Base-by-base conservation (phyloP, 2,888 invertebrate genomes). In the Cerceris rybyensis region DNA sequence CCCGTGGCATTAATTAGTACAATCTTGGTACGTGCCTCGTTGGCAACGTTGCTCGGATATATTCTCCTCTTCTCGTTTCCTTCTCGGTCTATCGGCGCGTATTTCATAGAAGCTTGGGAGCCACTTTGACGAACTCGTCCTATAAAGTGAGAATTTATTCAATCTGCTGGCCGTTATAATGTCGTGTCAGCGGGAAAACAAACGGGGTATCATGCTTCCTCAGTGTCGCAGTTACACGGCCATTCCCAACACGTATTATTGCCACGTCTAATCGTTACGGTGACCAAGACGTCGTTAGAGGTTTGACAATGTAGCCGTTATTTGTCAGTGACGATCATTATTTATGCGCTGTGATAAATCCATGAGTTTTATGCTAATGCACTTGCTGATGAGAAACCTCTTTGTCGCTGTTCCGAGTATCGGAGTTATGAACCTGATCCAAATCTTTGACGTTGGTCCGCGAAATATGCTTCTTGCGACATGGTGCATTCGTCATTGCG, bases 1-100 rank as follows among this genome's bases (percentile, higher is more conserved):
- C 84, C 77, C 78, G 80, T 82, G 82, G 88, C 90, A 91, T 91
- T 90, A 90, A 91, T 91, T 91, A 90, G 85, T 79, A 81, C 89
- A 90, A 91, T 91, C 90, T 90, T 84, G 72, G 87, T 88, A 88
- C 88, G 90, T 89, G 90, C 88, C 82, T 81, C 70, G 80, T 70
- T 74, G 80, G 74, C 76, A 83, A 85, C 83, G 80, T 78, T 76
- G 81, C 80, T 78, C 69, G 64, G 77, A 80, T 71, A 85, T 85
- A 87, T 87, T 78, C 75, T 81, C 58, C 66, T 69, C 65, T 73
- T 81, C 76, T 72, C 78, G 46, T 60, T 28, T 59, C 50, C 75
- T 58, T 75, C 63, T 59, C 81, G 52, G 70, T 70, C 52, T 65
- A 17, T 7, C 52, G 55, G 28, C 7, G 7, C 17, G 16, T 46